Conservation (phyloP, 2,113 vertebrate species). For the Andinoacara biseriatus region DNA sequence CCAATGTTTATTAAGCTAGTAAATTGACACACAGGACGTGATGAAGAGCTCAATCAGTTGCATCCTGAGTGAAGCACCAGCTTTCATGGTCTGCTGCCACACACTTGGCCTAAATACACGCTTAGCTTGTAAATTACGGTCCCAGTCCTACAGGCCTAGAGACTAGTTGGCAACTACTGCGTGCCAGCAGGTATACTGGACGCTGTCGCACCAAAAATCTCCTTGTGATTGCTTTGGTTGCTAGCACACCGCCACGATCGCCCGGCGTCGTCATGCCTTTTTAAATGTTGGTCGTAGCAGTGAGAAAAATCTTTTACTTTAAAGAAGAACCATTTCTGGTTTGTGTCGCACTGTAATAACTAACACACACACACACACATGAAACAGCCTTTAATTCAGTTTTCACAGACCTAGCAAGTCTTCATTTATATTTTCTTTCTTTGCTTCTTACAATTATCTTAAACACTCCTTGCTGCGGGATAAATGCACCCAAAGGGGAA, state of each 20-base stretch:
- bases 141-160: too few species aligned
- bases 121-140: not conserved
- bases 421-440: not conserved
- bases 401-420: not conserved
- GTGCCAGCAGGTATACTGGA: too few species aligned
- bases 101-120: not conserved
- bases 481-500: conserved; percentile 22
- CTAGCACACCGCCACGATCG: not conserved
- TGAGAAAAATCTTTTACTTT: too few species aligned
- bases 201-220: too few species aligned
- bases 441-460: conserved; percentile 9
- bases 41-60: too few species aligned
- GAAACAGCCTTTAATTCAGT: not conserved
- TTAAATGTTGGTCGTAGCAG: not conserved
- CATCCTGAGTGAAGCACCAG: not conserved
- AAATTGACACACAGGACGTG: not conserved
- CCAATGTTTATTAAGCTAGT: not conserved
- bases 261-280: not conserved
- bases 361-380: not conserved
- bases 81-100: not conserved
- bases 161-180: too few species aligned
- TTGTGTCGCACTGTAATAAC: not conserved
- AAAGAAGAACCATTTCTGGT: not conserved
- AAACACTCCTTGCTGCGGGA: not conserved
- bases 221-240: not conserved